Evolutionary conservation across 2,113 vertebrate genomes (phyloP), one percentile per base, ranked within the genome.

Genomic region (Limanda limanda): DNA sequence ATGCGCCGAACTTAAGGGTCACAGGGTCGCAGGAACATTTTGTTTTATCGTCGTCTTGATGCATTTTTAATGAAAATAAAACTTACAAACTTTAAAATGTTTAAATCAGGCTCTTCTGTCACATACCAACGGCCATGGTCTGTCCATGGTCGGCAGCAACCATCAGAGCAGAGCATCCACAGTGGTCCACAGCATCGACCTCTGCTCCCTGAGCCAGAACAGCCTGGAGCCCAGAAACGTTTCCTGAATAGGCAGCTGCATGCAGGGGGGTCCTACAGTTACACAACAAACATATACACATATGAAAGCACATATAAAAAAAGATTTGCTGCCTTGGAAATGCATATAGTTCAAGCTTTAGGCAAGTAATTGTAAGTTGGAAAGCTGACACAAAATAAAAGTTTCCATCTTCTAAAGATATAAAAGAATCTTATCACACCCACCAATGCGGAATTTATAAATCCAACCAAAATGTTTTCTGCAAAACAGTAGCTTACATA

Each of bases 161-260:
- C 97, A 98, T 99, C 63, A 99, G 94, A 52, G 97, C 94, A 1
- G 97, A 97, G 86, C 94, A 94, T 81, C 97, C 97, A 31, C 92
- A 69, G 25, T 94, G 90, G 93, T 99, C 97, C 2, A 95, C 94
- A 48, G 90, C 85, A 72, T 98, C 95, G 85, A 98, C 95, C 81
- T 97, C 95, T 1, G 96, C 95, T 21, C 95, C 95, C 79, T 96
- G 96, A 88, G 92, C 92, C 91, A 99, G 94, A n/a, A 97, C 94
- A 94, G 98, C 93, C 93, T 96, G 96, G 85, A 98, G 95, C 82
- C 96, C 96, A 35, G 94, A 94, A 76, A 96, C 89, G 37, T 94
- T 96, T 90, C 97, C 97, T 84, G 96, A 96, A 83, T 96, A 96
- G 89, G 97, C 97, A 88, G 97, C 97, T 72, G 98, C 97, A 87